phyloP scores from a whole-genome alignment of 2,797 vertebrate species.

The Chaenodraco wilsoni region DNA sequence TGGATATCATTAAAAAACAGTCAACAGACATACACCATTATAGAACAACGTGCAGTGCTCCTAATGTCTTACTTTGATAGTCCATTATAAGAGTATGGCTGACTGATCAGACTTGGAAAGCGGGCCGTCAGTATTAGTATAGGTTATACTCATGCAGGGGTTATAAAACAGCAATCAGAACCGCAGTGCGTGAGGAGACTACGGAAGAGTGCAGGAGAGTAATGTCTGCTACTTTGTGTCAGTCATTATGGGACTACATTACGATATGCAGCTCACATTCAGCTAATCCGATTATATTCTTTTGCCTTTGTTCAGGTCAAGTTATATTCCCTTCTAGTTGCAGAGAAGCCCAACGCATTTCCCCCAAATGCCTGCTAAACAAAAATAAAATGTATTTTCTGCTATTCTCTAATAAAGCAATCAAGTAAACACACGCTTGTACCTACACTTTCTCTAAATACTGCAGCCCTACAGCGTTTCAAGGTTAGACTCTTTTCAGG shows the following conservation, averaged over 20 bases:
- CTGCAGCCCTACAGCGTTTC: too few species aligned
- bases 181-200: slow-evolving; percentile 45
- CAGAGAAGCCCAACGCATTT: too few species aligned
- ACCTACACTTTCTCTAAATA: too few species aligned
- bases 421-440: too few species aligned
- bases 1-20: neutral
- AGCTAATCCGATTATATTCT: slow-evolving; percentile 11
- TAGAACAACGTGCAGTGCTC: slow-evolving; percentile 9
- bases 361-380: too few species aligned
- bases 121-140: slow-evolving; percentile 54
- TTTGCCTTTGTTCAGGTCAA: too few species aligned
- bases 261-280: slow-evolving; percentile 17
- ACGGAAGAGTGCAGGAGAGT: slow-evolving; percentile 24
- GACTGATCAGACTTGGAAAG: slow-evolving; percentile 67
- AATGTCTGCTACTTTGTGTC: slow-evolving; percentile 19
- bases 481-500: too few species aligned
- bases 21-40: slow-evolving; percentile 16
- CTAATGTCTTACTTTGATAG: slow-evolving; percentile 39
- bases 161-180: slow-evolving; percentile 63
- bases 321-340: too few species aligned
- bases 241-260: slow-evolving; percentile 27
- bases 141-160: slow-evolving; percentile 37
- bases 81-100: slow-evolving; percentile 47
- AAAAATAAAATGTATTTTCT: too few species aligned
- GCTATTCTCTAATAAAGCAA: too few species aligned